Percentiles rank a stretch among this genome's conserved stretches.
These are phyloP conservation scores for Psilopsiagon aymara DNA, from an alignment of 2,113 vertebrate species.

Conservation along the genomic window DNA sequence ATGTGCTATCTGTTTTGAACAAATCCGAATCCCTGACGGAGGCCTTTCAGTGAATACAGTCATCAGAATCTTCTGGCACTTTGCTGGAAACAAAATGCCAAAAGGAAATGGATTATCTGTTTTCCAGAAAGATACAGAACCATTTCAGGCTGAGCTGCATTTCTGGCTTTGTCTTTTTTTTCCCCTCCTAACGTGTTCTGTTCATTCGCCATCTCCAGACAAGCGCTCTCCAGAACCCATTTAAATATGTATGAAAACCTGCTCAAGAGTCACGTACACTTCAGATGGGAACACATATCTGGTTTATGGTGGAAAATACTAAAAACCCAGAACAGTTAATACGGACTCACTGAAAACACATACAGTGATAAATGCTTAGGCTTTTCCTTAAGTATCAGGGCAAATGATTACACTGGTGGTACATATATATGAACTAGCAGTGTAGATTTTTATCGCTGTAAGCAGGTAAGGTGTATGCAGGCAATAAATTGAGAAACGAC, in stretches of 20 bases:
- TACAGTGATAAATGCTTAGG: not conserved
- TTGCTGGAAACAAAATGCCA: not conserved
- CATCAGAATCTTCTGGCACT: slow-evolving; percentile 41
- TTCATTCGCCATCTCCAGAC: slow-evolving; percentile 24
- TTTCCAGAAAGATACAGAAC: slow-evolving; percentile 14
- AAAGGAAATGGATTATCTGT: slow-evolving; percentile 4
- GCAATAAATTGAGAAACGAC: not conserved
- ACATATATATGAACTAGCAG: not conserved
- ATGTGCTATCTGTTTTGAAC: not conserved
- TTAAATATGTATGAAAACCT: slow-evolving; percentile 42
- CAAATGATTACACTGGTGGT: not conserved
- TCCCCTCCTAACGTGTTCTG: not conserved
- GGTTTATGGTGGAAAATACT: not conserved
- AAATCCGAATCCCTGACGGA: not conserved
- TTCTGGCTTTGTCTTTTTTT: not conserved
- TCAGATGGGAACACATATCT: not conserved
- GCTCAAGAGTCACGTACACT: slow-evolving; percentile 25
- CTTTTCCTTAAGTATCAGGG: not conserved
- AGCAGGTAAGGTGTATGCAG: not conserved
- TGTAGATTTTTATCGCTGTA: not conserved
- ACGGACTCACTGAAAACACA: not conserved
- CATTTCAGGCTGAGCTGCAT: not conserved
- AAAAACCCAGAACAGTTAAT: not conserved
- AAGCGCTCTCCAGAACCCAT: not conserved
- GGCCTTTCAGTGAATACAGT: not conserved